Evolutionary conservation across 1,140 invertebrate genomes (phyloP).

Genomic region (Aphidius ervi): DNA sequence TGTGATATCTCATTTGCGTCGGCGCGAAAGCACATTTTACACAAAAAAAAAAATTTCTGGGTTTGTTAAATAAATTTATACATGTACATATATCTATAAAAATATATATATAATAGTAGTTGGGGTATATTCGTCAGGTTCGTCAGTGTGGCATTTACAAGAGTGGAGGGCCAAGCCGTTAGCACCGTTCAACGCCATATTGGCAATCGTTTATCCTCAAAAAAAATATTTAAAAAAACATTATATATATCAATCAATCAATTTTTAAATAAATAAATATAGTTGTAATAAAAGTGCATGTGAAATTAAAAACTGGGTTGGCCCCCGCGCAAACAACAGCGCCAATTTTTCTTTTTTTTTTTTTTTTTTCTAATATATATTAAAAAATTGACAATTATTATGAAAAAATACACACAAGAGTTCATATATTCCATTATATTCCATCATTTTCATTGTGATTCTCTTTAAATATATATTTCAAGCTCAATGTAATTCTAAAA

Average conservation of each 20-base stretch:
- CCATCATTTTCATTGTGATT: too few relatives aligned
- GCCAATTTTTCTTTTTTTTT: background rate
- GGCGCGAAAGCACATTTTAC: too few relatives aligned
- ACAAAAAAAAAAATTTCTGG: too few relatives aligned
- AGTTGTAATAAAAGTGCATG: background rate
- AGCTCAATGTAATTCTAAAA: too few relatives aligned
- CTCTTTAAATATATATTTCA: too few relatives aligned
- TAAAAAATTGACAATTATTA: background rate
- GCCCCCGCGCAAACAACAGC: constrained; percentile 2
- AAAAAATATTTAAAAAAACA: background rate
- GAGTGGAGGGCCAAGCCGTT: constrained; percentile 12
- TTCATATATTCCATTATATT: background rate
- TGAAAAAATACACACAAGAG: background rate
- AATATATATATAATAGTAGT: too few relatives aligned
- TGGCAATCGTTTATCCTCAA: constrained; percentile 4
- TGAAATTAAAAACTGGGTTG: background rate
- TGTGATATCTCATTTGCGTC: too few relatives aligned
- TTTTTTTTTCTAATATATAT: background rate
- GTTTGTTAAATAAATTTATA: too few relatives aligned
- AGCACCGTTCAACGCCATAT: constrained; percentile 11
- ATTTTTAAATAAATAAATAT: background rate
- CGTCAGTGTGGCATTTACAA: constrained; percentile 5
- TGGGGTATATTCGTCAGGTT: background rate
- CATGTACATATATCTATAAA: too few relatives aligned
- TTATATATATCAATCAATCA: background rate